phyloP scores from a whole-genome alignment of 1,140 invertebrate genomes.

The Physella acuta region DNA sequence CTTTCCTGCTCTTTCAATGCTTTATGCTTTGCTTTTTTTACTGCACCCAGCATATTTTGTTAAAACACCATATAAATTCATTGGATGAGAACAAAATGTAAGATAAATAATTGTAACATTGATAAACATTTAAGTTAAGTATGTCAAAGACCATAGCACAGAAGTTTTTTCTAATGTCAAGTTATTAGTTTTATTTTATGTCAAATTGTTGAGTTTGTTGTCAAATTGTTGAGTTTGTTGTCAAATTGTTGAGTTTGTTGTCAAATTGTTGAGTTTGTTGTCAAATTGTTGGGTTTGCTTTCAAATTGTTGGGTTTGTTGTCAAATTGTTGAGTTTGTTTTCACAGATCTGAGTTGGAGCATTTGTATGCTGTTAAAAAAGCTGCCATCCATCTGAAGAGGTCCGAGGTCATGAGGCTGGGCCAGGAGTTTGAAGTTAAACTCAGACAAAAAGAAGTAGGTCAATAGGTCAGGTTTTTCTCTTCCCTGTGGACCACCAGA shows the following conservation, averaged over 20 bases:
- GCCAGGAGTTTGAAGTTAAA: conserved; percentile 54
- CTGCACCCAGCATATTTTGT: no score
- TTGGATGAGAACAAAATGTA: no score
- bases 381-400: conserved; percentile 53
- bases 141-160: conserved; percentile 40
- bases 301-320: not conserved
- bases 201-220: not conserved
- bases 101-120: no score
- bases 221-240: not conserved
- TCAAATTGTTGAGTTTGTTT: not conserved
- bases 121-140: no score
- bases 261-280: not conserved
- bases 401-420: conserved; percentile 46
- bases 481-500: no score
- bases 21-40: no score
- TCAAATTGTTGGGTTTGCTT: not conserved
- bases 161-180: conserved; percentile 22
- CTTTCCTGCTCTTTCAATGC: no score
- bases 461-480: no score
- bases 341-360: conserved; percentile 46
- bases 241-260: not conserved
- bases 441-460: conserved; percentile 55
- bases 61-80: no score
- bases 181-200: not conserved
- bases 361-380: conserved; percentile 49